Evolutionary conservation across 2,888 invertebrate genomes (phyloP).

Genomic region (Lasioglossum villosulum): DNA sequence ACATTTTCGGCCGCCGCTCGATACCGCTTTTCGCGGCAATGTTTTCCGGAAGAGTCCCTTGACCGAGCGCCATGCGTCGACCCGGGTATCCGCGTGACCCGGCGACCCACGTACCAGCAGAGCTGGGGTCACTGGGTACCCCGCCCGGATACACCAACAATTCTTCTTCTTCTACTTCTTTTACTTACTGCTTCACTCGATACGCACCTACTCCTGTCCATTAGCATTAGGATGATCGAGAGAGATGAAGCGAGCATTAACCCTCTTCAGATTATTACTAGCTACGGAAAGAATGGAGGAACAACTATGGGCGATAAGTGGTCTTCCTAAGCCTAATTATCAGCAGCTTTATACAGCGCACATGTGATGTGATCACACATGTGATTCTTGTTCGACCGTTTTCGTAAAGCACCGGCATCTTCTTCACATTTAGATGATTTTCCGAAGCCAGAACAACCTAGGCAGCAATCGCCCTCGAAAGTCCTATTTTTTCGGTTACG

Average conservation of each 20-base stretch:
- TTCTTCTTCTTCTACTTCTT: background rate
- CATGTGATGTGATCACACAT: no score
- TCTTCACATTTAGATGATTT: no score
- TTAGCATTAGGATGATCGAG: no score
- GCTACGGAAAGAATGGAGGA: background rate
- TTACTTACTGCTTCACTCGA: background rate
- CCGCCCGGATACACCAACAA: conserved; percentile 60
- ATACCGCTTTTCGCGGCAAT: conserved; percentile 35
- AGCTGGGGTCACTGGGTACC: conserved; percentile 74
- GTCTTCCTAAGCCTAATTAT: no score
- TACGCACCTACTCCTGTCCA: background rate
- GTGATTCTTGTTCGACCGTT: no score
- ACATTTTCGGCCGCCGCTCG: conserved; percentile 26
- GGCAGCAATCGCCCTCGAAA: no score
- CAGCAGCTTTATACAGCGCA: no score
- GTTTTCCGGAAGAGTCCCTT: conserved; percentile 62
- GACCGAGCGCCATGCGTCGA: conserved; percentile 76
- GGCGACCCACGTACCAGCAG: conserved; percentile 72
- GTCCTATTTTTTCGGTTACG: no score
- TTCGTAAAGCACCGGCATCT: no score
- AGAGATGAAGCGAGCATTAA: background rate
- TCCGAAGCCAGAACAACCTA: no score
- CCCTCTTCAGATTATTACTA: background rate
- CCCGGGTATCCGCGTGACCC: conserved; percentile 79
- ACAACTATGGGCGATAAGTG: no score